phyloP scores from a whole-genome alignment of 2,113 vertebrate species.

The Artemisiospiza belli region DNA sequence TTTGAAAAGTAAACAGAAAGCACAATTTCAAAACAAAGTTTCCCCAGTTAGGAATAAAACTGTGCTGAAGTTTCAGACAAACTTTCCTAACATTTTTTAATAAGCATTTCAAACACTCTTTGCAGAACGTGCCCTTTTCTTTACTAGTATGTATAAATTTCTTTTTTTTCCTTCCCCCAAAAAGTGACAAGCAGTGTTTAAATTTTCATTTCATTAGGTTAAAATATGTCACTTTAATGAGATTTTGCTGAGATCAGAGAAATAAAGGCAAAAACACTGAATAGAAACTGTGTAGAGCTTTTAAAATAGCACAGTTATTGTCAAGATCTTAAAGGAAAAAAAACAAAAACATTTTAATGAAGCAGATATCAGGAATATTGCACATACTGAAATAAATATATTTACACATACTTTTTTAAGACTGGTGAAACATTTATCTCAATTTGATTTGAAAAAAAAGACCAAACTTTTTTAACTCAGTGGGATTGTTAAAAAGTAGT shows the following conservation, averaged over 20 bases:
- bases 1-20: slow-evolving; percentile 11
- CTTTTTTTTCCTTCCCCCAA: not conserved
- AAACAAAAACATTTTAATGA: not conserved
- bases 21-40: not conserved
- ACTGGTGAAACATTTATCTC: not conserved
- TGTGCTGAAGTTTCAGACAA: not conserved
- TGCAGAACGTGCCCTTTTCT: not conserved
- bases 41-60: not conserved
- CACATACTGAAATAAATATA: not conserved
- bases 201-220: slow-evolving; percentile 39
- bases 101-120: not conserved
- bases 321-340: not conserved
- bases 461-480: not conserved
- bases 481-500: not conserved
- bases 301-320: not conserved
- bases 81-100: not conserved
- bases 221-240: not conserved
- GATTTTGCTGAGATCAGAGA: not conserved
- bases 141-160: not conserved
- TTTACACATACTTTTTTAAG: not conserved
- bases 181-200: not conserved
- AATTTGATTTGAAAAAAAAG: not conserved
- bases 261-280: not conserved
- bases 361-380: not conserved
- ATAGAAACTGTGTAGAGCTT: not conserved